Conservation (phyloP, 2,797 vertebrate genomes). For the Tiaroga cobitis region DNA sequence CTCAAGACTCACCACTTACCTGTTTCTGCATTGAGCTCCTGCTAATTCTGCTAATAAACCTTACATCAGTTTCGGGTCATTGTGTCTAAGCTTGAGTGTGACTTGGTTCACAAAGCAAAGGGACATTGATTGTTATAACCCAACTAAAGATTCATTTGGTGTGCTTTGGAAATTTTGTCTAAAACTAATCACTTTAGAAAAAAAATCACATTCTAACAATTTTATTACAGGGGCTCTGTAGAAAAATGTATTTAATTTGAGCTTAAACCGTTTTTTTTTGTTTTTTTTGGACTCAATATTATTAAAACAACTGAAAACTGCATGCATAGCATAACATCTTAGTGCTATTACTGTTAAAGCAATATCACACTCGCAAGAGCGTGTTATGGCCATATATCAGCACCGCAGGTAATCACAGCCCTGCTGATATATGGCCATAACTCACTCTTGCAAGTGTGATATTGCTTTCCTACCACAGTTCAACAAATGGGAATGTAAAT, state of each 20-base stretch:
- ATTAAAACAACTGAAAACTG: not conserved
- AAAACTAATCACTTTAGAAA: not conserved
- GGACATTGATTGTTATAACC: constrained; percentile 67
- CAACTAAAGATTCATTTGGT: constrained; percentile 56
- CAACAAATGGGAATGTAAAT: not conserved
- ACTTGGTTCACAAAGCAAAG: constrained; percentile 66
- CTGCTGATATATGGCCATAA: constrained; percentile 6
- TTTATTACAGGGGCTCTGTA: not conserved
- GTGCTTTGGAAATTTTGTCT: constrained; percentile 63
- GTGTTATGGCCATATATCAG: constrained; percentile 4
- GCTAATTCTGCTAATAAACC: not conserved
- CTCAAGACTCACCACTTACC: not conserved
- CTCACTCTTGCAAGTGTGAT: not conserved
- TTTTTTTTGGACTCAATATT: constrained; percentile 11
- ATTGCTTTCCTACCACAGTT: constrained; percentile 9
- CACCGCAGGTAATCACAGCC: constrained; percentile 13
- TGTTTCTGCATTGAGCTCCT: not conserved
- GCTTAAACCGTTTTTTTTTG: not conserved
- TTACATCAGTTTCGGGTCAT: not conserved
- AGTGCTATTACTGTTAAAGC: not conserved
- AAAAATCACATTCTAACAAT: not conserved
- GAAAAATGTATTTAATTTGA: not conserved
- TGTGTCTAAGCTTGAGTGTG: not conserved
- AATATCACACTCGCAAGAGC: not conserved
- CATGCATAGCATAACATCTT: not conserved